Evolutionary conservation across 2,113 vertebrate genomes (phyloP), one percentile per base, ranked within the genome.

Genomic region (Ornithorhynchus anatinus): DNA sequence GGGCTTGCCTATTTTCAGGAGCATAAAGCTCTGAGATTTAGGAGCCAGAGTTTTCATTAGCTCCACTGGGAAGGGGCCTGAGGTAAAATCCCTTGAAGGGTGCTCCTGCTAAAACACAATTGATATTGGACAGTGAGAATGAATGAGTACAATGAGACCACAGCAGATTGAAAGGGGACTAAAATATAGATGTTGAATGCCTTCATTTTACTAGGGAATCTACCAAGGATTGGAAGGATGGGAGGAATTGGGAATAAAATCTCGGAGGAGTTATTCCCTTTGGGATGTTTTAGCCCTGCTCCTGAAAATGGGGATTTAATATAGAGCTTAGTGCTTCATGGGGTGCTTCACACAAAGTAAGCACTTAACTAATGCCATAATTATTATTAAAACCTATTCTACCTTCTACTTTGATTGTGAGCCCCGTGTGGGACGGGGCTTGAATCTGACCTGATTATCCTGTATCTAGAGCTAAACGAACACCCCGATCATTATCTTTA

Each of bases 41-140:
- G 74, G 69, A 77, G 50, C 31, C n/a, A 43, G 65, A 54, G 19
- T 73, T 27, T 33, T 59, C 65, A 38, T 81, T 74, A 80, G 25
- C 16, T 22, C 37, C 59, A 35, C 75, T 81, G 72, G 15, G 64
- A 56, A 84, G 64, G 23, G 54, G 76, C 59, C 85, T 68, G 31
- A 17, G 39, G 31, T 25, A 13, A 73, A 48, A 69, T 32, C 23
- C 23, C 44, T 75, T 38, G 70, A 59, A 71, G 61, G 54, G 39
- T 33, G 51, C 17, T 68, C 6, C 67, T 58, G 37, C 58, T 5
- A 6, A 64, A 58, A 70, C 59, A 45, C 62, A 10, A 27, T 22
- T 73, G 57, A 36, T 3, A 20, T 31, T 61, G 54, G 31, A 37
- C 33, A 11, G 72, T 43, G 38, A 61, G 72, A 64, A 27, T 25